Evolutionary conservation across 2,113 vertebrate genomes (phyloP), one percentile per base, ranked within the genome.

Genomic region (Labeo catla): DNA sequence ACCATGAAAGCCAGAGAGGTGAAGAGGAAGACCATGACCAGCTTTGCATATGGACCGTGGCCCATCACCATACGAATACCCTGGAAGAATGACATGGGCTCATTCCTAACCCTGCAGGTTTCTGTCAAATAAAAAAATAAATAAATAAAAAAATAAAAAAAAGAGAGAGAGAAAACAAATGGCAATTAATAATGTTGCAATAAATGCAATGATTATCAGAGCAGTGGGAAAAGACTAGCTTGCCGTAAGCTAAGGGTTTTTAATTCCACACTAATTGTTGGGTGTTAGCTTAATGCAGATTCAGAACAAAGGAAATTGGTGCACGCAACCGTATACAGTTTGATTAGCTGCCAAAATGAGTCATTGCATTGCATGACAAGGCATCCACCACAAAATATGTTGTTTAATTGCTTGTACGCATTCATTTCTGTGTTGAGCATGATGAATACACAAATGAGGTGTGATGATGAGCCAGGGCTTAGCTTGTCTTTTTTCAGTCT

Each of bases 1-100:
- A 99, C 98, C 98, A 98, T 98, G 90, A 99, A 99, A 76, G 96
- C 98, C 91, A 99, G 92, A 0, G 97, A 98, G 76, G 97, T 98
- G 90, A 98, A 99, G 89, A 99, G 97, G 93, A 99, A 99, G 87
- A 95, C 97, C 0, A 95, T 91, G 1, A 99, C 97, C 84, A 99
- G 95, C 78, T 95, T 98, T 89, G 97, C 86, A 23, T 99, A 99
- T 0, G 98, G 96, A 16, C 95, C 90, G 0, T 99, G 94, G 28
- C 95, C 95, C 96, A 98, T 95, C 77, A 99, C 96, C 90, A 97
- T 86, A 83, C 95, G 95, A 83, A 99, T 91, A 73, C 98, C 97
- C 86, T 91, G 95, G 86, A 96, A 92, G 93, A 98, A 99, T 70
- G 96, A 93, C 68, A 95, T 92, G 0, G 91, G 94, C 10, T 88